Percentiles rank a stretch among this genome's conserved stretches.
Conservation (phyloP, 2,797 vertebrate genomes). For the Ciconia nigra region DNA sequence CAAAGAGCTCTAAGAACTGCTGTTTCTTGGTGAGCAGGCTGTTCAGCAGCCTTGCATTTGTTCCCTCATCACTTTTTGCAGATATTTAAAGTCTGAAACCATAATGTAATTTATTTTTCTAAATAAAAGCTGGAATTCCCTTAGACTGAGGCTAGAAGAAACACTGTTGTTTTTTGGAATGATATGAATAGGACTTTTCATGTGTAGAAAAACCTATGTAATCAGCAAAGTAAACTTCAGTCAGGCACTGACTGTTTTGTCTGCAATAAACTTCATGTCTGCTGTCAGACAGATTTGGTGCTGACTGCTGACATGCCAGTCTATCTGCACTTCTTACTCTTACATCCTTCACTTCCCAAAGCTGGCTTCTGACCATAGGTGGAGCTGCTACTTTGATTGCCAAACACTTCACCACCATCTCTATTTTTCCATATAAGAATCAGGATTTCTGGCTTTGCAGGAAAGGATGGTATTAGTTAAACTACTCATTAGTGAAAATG, state of each 20-base stretch:
- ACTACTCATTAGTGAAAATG: not conserved
- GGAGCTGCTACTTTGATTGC: not conserved
- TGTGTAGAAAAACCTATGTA: not conserved
- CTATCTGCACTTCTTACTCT: not conserved
- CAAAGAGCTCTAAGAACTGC: not conserved
- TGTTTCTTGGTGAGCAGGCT: not conserved
- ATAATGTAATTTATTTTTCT: not conserved
- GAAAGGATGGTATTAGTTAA: not conserved
- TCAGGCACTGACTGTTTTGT: not conserved
- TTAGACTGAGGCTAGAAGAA: not conserved
- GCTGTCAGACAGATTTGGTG: constrained; percentile 15
- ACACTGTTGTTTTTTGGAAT: not conserved
- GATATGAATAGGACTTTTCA: not conserved
- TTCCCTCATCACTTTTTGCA: not conserved
- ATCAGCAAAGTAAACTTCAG: not conserved
- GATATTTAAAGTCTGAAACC: not conserved
- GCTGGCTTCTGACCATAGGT: not conserved
- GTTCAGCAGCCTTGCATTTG: not conserved
- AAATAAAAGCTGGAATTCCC: not conserved
- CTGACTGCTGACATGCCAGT: not conserved
- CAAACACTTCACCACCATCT: not conserved
- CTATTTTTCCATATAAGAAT: not conserved
- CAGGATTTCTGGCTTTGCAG: not conserved
- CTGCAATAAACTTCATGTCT: not conserved
- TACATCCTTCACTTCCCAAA: not conserved